Conservation (phyloP, 2,797 vertebrate species). For the Amphiprion clarkii region DNA sequence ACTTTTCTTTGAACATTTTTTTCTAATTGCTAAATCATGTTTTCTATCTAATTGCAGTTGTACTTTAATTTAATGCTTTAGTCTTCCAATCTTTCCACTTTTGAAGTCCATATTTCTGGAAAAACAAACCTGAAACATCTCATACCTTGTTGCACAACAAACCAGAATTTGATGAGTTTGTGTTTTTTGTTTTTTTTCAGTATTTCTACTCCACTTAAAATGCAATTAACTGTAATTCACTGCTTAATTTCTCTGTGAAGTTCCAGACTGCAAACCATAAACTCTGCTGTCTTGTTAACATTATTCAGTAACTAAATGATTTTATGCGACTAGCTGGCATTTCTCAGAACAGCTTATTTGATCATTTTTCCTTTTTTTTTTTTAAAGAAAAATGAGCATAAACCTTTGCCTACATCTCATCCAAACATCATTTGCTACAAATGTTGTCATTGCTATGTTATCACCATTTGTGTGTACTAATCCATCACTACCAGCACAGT, state of each 20-base stretch:
- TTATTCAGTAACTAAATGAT: too few relatives aligned
- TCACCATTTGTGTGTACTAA: conserved; percentile 35
- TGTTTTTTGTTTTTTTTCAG: neutral
- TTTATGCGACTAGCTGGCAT: neutral
- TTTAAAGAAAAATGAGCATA: neutral
- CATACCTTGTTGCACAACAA: neutral
- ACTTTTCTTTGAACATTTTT: neutral
- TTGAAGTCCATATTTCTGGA: neutral
- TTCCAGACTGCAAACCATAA: too few relatives aligned
- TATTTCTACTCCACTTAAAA: neutral
- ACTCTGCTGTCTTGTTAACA: too few relatives aligned
- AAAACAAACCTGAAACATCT: neutral
- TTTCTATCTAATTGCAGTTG: neutral
- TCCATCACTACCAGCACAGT: conserved; percentile 46
- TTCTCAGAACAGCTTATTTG: neutral
- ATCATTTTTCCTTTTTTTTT: neutral
- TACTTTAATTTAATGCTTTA: neutral
- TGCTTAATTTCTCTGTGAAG: neutral
- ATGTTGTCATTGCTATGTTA: conserved; percentile 31
- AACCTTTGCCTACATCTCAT: neutral
- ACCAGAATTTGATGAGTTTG: neutral
- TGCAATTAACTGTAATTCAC: neutral
- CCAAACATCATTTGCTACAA: conserved; percentile 6
- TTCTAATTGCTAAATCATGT: neutral
- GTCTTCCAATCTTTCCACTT: neutral